Evolutionary conservation across 2,797 vertebrate genomes (phyloP).

Genomic region (Danio kyathit): DNA sequence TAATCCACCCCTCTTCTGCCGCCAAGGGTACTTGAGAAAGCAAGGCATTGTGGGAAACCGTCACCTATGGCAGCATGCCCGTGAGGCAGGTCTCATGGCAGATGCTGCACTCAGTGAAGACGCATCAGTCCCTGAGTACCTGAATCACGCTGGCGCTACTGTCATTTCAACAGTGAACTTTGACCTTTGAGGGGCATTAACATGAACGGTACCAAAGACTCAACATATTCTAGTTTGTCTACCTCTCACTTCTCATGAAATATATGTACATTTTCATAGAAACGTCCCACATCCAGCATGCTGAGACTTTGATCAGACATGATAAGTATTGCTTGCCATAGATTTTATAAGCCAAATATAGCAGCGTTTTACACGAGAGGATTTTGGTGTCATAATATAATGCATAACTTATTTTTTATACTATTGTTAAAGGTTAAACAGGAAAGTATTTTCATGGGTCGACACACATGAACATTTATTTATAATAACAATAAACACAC

Average conservation of each 20-base stretch:
- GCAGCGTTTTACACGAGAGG: constrained; percentile 46
- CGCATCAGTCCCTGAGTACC: constrained; percentile 61
- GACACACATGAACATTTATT: background rate
- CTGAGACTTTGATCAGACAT: background rate
- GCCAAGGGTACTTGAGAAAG: constrained; percentile 84
- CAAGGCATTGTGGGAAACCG: constrained; percentile 79
- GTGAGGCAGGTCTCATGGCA: constrained; percentile 67
- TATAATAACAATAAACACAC: constrained; percentile 20
- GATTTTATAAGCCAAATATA: constrained; percentile 53
- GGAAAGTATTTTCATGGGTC: constrained; percentile 25
- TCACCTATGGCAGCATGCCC: constrained; percentile 66
- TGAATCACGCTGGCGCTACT: constrained; percentile 66
- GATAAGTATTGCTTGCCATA: constrained; percentile 18
- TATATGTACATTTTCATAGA: background rate
- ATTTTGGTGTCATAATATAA: constrained; percentile 44
- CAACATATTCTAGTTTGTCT: background rate
- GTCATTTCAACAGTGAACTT: constrained; percentile 81
- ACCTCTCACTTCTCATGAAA: constrained; percentile 27
- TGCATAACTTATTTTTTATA: constrained; percentile 65
- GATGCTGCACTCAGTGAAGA: constrained; percentile 27
- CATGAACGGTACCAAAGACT: constrained; percentile 45
- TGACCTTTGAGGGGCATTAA: constrained; percentile 73
- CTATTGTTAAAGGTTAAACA: constrained; percentile 18
- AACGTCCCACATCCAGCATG: background rate
- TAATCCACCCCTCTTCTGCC: constrained; percentile 89